phyloP scores from a whole-genome alignment of 2,888 invertebrate species.

The Ormyrus rosae region DNA sequence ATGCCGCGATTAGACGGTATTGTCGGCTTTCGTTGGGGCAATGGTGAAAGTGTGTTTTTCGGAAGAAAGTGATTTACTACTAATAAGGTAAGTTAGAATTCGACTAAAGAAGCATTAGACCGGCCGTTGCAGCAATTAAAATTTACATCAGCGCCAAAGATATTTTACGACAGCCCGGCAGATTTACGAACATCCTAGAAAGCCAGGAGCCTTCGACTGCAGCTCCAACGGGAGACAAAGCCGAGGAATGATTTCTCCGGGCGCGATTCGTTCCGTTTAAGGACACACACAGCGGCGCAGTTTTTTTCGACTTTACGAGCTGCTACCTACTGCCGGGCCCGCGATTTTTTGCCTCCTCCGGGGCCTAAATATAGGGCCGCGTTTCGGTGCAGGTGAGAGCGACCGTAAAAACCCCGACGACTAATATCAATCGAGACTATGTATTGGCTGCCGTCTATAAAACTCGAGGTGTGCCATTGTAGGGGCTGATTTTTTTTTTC shows the following conservation, averaged over 20 bases:
- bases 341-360: conserved; percentile 21
- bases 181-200: too few species aligned
- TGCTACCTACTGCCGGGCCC: conserved; percentile 28
- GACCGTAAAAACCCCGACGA: conserved; percentile 19
- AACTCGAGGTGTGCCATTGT: conserved; percentile 6
- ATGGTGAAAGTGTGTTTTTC: too few species aligned
- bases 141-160: too few species aligned
- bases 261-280: conserved; percentile 28
- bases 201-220: too few species aligned
- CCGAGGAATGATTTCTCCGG: background rate
- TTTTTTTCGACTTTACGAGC: conserved; percentile 40
- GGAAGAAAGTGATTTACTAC: too few species aligned
- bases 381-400: background rate
- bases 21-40: too few species aligned
- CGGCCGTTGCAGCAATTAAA: too few species aligned
- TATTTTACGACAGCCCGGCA: too few species aligned
- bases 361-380: conserved; percentile 26
- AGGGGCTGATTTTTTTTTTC: background rate
- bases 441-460: background rate
- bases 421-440: conserved; percentile 9
- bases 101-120: too few species aligned
- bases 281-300: background rate
- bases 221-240: background rate
- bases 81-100: too few species aligned
- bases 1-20: background rate